Evolutionary conservation across 2,113 vertebrate genomes (phyloP).

Genomic region (Mesembrinibis cayennensis): DNA sequence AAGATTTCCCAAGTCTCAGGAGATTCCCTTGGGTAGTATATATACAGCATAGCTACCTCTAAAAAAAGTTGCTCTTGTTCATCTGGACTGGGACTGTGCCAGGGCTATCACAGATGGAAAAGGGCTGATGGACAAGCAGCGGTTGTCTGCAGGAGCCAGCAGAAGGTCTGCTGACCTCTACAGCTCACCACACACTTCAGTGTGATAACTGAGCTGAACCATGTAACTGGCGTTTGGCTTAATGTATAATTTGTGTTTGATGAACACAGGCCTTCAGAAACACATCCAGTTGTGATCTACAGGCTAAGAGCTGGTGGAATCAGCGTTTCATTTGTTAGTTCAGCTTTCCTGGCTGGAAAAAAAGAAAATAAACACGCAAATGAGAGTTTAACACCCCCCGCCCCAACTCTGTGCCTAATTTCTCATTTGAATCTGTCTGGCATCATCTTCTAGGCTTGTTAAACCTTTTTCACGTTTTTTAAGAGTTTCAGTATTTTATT

Average conservation of each 20-base stretch:
- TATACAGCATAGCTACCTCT: not conserved
- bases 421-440: not conserved
- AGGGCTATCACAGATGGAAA: not conserved
- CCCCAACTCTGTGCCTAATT: not conserved
- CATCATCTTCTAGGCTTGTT: not conserved
- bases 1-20: not conserved
- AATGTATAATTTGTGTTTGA: not conserved
- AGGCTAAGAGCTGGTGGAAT: not conserved
- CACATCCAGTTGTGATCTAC: rapidly evolving
- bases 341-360: not conserved
- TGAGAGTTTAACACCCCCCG: too few relatives aligned
- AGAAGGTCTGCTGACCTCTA: not conserved
- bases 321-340: not conserved
- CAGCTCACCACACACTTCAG: rapidly evolving
- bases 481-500: not conserved
- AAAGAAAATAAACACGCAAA: not conserved
- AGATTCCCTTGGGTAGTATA: not conserved
- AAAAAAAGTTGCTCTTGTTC: not conserved
- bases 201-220: not conserved
- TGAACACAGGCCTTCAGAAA: not conserved
- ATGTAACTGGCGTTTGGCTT: not conserved
- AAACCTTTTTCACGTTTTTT: not conserved
- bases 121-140: not conserved
- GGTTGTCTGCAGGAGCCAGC: not conserved
- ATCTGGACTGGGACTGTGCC: not conserved